Evolutionary conservation across 2,113 vertebrate genomes (phyloP), one percentile per base, ranked within the genome.

Genomic region (Elephantulus edwardii): DNA sequence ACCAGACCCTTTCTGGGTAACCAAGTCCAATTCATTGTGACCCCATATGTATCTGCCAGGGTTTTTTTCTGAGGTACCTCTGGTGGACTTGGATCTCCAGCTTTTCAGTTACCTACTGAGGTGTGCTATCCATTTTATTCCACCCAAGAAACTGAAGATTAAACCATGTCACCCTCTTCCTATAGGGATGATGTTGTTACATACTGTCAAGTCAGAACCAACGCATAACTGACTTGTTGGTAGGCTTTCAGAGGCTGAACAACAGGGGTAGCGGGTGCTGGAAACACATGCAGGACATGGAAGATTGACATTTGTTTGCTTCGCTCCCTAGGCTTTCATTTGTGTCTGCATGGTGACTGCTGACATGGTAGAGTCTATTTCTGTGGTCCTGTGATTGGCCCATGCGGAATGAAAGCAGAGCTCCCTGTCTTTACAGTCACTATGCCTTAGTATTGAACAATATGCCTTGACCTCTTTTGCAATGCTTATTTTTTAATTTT

Each of bases 141-240:
- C 35, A 38, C 35, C 19, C 66, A 38, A 35, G 2, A 35, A 71
- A 20, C 52, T 68, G 60, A 80, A 48, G 66, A 40, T 40, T 74
- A 28, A 26, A 9, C 22, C n/a, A 35, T 30, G 30, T 64, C 22
- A 46, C 35, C n/a, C 8, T 30, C 33, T 62, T 64, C 33, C 33
- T 8, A 5, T 19, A 0, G 48, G 10, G n/a, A 40, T 28, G 30
- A 8, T n/a, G n/a, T n/a, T n/a, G n/a, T n/a, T n/a, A n/a, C n/a
- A n/a, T n/a, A n/a, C n/a, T n/a, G n/a, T n/a, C n/a, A n/a, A n/a
- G n/a, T n/a, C n/a, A n/a, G n/a, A n/a, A n/a, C n/a, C n/a, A n/a
- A n/a, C n/a, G n/a, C n/a, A n/a, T n/a, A n/a, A n/a, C n/a, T n/a
- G n/a, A n/a, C 26, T 60, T 30, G 26, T 26, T 60, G 22, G 58